Evolutionary conservation across 2,888 invertebrate genomes (phyloP).

Genomic region (Mamestra brassicae): DNA sequence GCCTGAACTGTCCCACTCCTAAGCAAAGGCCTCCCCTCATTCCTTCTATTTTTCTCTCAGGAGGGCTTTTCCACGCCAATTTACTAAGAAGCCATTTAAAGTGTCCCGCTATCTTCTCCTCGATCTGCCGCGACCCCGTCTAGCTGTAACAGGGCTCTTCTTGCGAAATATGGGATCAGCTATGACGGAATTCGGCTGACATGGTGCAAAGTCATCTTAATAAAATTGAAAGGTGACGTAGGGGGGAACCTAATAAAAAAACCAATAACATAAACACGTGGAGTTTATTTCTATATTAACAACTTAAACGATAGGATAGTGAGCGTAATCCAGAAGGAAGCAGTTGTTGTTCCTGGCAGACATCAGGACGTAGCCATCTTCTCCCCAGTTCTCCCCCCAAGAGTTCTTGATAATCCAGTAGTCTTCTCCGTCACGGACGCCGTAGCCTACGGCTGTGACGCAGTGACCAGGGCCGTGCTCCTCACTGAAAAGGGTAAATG

Average conservation of each 20-base stretch:
- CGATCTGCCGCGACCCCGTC: too few relatives aligned
- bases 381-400: slow-evolving; percentile 77
- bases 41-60: too few relatives aligned
- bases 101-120: too few relatives aligned
- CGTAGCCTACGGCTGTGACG: slow-evolving; percentile 77
- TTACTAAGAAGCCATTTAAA: too few relatives aligned
- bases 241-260: slow-evolving; percentile 8
- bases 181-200: too few relatives aligned
- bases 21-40: too few relatives aligned
- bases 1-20: too few relatives aligned
- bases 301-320: slow-evolving; percentile 64
- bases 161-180: too few relatives aligned
- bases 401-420: slow-evolving; percentile 83
- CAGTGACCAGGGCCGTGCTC: slow-evolving; percentile 65
- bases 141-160: too few relatives aligned
- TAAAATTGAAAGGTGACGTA: too few relatives aligned
- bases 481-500: slow-evolving; percentile 39
- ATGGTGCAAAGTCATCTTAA: too few relatives aligned
- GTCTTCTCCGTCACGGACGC: slow-evolving; percentile 68
- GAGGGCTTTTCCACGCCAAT: too few relatives aligned
- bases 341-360: slow-evolving; percentile 74
- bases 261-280: slow-evolving; percentile 64
- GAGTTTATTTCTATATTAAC: slow-evolving; percentile 62
- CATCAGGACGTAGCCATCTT: slow-evolving; percentile 75
- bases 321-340: slow-evolving; percentile 66